Evolutionary conservation across 2,888 invertebrate genomes (phyloP).

Genomic region (Hypena proboscidalis): DNA sequence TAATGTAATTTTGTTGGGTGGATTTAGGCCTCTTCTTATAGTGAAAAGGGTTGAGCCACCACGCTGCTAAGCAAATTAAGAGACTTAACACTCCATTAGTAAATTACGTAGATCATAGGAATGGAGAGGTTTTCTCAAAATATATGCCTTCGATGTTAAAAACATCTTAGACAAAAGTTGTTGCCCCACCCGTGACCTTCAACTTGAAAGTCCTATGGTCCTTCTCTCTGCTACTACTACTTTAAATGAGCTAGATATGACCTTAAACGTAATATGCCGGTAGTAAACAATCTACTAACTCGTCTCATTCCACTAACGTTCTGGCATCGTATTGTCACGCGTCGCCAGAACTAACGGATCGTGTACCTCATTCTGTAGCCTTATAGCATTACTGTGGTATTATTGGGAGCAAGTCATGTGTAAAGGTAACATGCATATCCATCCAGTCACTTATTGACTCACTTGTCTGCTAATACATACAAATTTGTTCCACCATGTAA

Average conservation of each 20-base stretch:
- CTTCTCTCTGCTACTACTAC: no score
- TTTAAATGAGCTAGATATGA: slow-evolving; percentile 17
- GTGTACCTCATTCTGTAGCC: slow-evolving; percentile 38
- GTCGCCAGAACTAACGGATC: slow-evolving; percentile 38
- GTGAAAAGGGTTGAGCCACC: no score
- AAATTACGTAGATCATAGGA: no score
- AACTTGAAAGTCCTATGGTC: no score
- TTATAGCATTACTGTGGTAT: slow-evolving; percentile 52
- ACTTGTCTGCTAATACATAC: slow-evolving; percentile 50
- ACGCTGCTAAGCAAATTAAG: no score
- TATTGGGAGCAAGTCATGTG: slow-evolving; percentile 52
- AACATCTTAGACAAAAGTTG: no score
- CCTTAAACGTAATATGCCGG: slow-evolving; percentile 27
- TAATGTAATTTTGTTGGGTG: no score
- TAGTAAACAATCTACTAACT: slow-evolving; percentile 11
- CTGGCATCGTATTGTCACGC: slow-evolving; percentile 32
- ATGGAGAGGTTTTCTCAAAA: no score
- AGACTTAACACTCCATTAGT: no score
- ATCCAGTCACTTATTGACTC: slow-evolving; percentile 45
- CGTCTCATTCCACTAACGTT: slow-evolving; percentile 21
- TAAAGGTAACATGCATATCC: slow-evolving; percentile 30
- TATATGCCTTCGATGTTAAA: no score
- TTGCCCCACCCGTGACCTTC: no score
- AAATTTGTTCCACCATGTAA: slow-evolving; percentile 56
- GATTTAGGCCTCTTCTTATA: no score